These are phyloP conservation scores for Brachyistius frenatus DNA, from an alignment of 2,113 vertebrate species.

Conservation along the genomic window DNA sequence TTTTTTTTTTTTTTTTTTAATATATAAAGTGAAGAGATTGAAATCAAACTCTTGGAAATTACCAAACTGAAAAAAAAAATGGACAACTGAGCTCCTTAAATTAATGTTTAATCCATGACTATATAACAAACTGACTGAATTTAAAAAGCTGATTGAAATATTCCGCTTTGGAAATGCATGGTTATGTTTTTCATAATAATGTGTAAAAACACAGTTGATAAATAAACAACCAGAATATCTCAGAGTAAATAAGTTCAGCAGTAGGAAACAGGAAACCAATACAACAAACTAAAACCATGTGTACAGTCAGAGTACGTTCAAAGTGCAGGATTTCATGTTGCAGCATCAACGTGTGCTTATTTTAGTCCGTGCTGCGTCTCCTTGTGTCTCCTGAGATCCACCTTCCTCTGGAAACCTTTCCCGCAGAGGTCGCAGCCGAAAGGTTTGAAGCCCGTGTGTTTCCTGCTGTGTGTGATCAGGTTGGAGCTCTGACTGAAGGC, in stretches of 20 bases:
- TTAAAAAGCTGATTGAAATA: conserved; percentile 11
- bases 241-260: conserved; percentile 45
- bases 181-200: background rate
- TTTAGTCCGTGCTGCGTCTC: conserved; percentile 96
- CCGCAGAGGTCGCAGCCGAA: conserved; percentile 95
- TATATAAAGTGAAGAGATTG: no score
- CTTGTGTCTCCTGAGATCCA: conserved; percentile 94
- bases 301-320: background rate
- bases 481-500: conserved; percentile 99
- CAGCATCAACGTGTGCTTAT: conserved; percentile 70
- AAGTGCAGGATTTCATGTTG: conserved; percentile 17
- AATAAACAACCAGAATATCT: conserved; percentile 52
- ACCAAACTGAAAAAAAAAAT: background rate
- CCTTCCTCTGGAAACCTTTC: conserved; percentile 96
- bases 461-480: conserved; percentile 98
- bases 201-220: conserved; percentile 53
- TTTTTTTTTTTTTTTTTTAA: no score
- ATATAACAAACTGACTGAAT: background rate
- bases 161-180: background rate
- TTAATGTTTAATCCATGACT: conserved; percentile 44
- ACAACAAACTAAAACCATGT: conserved; percentile 20
- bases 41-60: no score
- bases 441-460: conserved; percentile 97
- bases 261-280: background rate
- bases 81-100: conserved; percentile 7